Base-by-base conservation (phyloP, 2,113 vertebrate genomes). In the Setophaga petechia region DNA sequence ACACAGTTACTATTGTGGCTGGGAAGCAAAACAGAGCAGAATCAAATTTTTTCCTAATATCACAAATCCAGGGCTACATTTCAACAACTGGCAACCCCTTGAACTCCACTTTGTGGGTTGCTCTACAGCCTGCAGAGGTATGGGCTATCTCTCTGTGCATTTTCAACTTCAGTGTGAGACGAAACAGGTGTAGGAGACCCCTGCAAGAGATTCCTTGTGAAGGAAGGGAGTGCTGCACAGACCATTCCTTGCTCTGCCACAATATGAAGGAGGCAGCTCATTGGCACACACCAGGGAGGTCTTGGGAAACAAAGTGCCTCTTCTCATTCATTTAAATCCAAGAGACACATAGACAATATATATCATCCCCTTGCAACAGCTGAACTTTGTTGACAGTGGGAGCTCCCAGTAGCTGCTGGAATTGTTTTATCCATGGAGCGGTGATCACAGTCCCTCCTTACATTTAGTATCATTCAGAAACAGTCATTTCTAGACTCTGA, bases 21-120 rank as follows among this genome's bases (percentile, higher is more conserved):
- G 87, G 72, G 72, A 92, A 95, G 90, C 61, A 94, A 87, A 87
- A 81, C 85, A 97, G 93, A 90, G 69, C 67, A 85, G 46, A 92
- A 92, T 68, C 35, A 84, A 55, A 49, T 89, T 84, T 96, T 84
- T 86, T 68, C 44, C 21, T 87, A 93, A 37, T 68, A 92, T 66
- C 3, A 2, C 58, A 90, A 94, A 94, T 57, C 59, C 46, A 58
- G 78, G 37, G 52, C 72, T 92, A 31, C 80, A 91, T 89, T 95
- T 97, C 93, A 97, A 61, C 61, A 72, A 80, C 87, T 90, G 58
- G 67, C 63, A 68, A 90, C 54, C 51, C 84, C 90, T 93, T 95
- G 88, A 94, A 93, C 86, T 85, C 87, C 69, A 44, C 71, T 96
- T 84, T 47, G 31, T 63, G 43, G 61, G 58, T 30, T 87, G 54